Evolutionary conservation across 2,113 vertebrate genomes (phyloP).

Genomic region (Mionectes macconnelli): DNA sequence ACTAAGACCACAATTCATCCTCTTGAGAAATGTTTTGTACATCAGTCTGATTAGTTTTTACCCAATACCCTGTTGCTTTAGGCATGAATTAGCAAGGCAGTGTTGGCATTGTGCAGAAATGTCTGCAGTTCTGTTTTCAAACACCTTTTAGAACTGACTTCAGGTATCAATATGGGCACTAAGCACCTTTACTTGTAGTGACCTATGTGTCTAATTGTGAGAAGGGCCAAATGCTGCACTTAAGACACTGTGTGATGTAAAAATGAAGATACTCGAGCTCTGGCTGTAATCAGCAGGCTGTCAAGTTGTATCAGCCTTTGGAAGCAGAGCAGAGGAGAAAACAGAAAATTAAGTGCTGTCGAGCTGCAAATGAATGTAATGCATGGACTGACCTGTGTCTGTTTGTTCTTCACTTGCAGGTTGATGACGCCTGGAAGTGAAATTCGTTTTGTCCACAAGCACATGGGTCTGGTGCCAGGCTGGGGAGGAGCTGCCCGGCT

Average conservation of each 20-base stretch:
- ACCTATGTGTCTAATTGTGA: not conserved
- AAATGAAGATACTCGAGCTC: not conserved
- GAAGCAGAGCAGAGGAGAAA: not conserved
- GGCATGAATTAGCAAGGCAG: not conserved
- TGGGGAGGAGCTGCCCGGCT: slow-evolving; percentile 90
- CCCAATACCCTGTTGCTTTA: not conserved
- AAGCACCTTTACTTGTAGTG: not conserved
- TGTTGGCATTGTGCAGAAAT: not conserved
- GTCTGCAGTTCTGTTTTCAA: not conserved
- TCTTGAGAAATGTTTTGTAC: not conserved
- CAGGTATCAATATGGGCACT: not conserved
- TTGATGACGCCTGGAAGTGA: slow-evolving; percentile 86
- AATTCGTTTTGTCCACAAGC: slow-evolving; percentile 94
- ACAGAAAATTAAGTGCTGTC: not conserved
- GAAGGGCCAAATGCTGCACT: not conserved
- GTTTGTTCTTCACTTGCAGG: slow-evolving; percentile 68
- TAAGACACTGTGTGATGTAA: not conserved
- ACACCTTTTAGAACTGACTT: not conserved
- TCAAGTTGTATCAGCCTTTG: not conserved
- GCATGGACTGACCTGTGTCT: not conserved
- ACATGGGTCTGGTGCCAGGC: slow-evolving; percentile 92
- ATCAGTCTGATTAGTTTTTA: not conserved
- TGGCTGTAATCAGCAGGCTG: not conserved
- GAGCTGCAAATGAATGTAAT: not conserved
- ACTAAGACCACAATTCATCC: not conserved